A percentile compares a stretch with the other conserved stretches of the same genome.
These are phyloP conservation scores for Hucho hucho DNA, from an alignment of 2,113 vertebrate genomes.

Conservation along the genomic window DNA sequence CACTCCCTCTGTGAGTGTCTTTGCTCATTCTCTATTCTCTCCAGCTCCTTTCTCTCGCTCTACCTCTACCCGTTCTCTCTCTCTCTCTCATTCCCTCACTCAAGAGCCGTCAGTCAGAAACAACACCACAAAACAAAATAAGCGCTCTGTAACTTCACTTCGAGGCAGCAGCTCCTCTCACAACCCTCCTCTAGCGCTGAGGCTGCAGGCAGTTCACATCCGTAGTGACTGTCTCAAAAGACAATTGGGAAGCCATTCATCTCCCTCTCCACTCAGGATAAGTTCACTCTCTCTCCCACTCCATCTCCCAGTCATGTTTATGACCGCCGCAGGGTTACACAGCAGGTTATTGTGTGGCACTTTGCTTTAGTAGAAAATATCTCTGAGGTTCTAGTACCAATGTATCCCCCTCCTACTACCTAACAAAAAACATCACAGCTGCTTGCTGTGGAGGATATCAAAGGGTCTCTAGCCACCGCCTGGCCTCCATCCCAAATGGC, in stretches of 20 bases:
- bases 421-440: neutral
- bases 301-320: neutral
- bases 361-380: neutral
- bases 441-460: neutral
- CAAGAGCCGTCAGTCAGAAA: neutral
- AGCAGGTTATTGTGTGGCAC: neutral
- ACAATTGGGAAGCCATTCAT: conserved; percentile 2
- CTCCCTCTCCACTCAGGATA: neutral
- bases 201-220: neutral
- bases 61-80: neutral
- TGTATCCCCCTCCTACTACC: too few relatives aligned
- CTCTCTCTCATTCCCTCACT: neutral
- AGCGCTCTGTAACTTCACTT: neutral
- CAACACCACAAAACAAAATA: neutral
- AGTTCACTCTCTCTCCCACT: neutral
- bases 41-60: neutral
- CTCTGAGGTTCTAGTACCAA: neutral
- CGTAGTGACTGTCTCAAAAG: neutral
- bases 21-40: neutral
- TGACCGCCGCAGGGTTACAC: neutral
- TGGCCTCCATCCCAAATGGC: too few relatives aligned
- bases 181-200: neutral
- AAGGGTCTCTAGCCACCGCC: too few relatives aligned
- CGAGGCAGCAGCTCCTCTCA: neutral
- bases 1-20: neutral